Evolutionary conservation across 2,888 invertebrate genomes (phyloP), one percentile per base, ranked within the genome.

Genomic region (Corbicula japonica): DNA sequence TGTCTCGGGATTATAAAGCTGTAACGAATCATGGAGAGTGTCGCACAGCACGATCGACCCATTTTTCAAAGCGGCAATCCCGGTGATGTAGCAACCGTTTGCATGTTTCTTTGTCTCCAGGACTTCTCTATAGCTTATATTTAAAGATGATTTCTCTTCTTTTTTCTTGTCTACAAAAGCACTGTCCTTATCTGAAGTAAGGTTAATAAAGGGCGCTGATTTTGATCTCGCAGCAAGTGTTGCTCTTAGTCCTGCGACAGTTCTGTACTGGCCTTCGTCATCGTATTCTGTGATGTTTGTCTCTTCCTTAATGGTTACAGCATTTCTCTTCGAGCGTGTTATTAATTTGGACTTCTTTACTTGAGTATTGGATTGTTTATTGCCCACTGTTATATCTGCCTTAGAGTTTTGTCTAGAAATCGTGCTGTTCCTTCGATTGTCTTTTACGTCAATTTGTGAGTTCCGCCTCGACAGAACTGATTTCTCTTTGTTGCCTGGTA

Each of bases 21-120:
- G 80, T 10, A 80, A 18, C 1, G 80, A 80, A 44, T 76, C 76
- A 63, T 80, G 72, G 0, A 76, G 73, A 28, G 69, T 80, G 54
- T 80, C 80, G 46, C 80, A 80, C 2, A 80, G 50, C 10, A 76
- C 73, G 21, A 80, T 54, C 2, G 54, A 52, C 0, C 76, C 76
- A 34, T 80, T 80, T 2, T 50, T 5, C 26, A 80, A 26, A 5
- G 66, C 48, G 0, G 76, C 30, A 4, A 80, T 35, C 23, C 80
- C 72, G 1, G 80, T 76, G 30, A 80, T 80, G 46, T 76, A 76
- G 34, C 80, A 73, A 8, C 60, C 50, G 30, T 35, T 69, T 3
- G 56, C 35, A 28, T 72, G 73, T 38, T 58, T 58, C 34, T 50
- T 65, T 5, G 76, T 76, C n/a, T 56, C 23, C 3, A 80, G 32